Evolutionary conservation across 2,888 invertebrate genomes (phyloP), one percentile per base, ranked within the genome.

Genomic region (Dilophus febrilis): DNA sequence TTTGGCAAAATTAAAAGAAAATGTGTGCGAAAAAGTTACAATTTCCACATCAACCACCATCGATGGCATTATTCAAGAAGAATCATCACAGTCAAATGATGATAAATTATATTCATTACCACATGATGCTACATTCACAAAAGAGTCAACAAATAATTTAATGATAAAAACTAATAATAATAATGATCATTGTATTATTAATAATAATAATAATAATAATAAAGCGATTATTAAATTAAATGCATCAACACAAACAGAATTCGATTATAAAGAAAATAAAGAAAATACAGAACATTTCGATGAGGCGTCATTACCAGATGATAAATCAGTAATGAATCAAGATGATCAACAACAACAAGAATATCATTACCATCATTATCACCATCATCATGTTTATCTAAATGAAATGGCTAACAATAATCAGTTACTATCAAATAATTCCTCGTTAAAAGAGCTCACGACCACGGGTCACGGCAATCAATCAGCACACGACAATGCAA

Each of bases 181-280:
- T 16, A 6, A 22, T 22, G 22, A 4, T 22, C 5, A 22, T 22
- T 4, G 8, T 22, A 8, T 22, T 22, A 22, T 6, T 22, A 8
- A 22, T 6, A 22, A 22, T 4, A 22, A 22, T 22, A 22, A 22
- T 6, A 22, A 22, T 22, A 22, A 22, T 22, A 22, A 8, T 22
- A 22, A 6, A 6, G 22, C 4, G 8, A 22, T 22, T 6, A 22
- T 22, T 6, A 22, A 22, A 22, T 22, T 22, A 22, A 22, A 22
- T 48, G 59, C 53, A 12, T 55, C 56, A 32, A 61, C 61, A 0
- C 61, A 61, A 46, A 61, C 61, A 0, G 61, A 61, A 37, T 35
- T 27, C 7, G 13, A n/a, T 27, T 14, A 27, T 11, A n/a, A 5
- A 10, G 18, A 17, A 13, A 12, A 17, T 2, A 4, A 3, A 8